Conservation (phyloP, 2,888 invertebrate species). For the Trichopria drosophilae region DNA sequence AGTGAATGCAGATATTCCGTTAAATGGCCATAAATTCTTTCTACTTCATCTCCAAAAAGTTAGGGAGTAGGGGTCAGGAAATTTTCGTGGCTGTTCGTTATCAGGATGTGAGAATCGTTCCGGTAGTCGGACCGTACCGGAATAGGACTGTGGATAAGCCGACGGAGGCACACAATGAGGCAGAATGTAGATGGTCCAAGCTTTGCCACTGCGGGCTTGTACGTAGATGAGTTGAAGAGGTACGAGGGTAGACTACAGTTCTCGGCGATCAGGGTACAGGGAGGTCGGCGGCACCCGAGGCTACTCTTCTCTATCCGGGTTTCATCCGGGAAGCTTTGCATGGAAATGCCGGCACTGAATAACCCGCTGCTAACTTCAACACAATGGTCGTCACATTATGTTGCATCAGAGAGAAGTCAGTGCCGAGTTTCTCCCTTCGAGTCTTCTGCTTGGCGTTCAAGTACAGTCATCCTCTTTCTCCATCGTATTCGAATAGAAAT, state of each 20-base stretch:
- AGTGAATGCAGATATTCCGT: no score
- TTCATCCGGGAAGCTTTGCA: slow-evolving; percentile 47
- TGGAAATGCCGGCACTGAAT: slow-evolving; percentile 52
- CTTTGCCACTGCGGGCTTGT: slow-evolving; percentile 12
- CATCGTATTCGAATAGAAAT: no score
- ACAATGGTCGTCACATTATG: slow-evolving; percentile 54
- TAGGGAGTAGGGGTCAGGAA: slow-evolving; percentile 11
- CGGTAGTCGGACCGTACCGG: slow-evolving; percentile 32
- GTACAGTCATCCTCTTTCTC: no score
- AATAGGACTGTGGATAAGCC: slow-evolving; percentile 42
- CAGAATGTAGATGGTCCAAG: slow-evolving; percentile 41
- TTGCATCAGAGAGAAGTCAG: slow-evolving; percentile 45
- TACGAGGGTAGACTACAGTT: slow-evolving; percentile 41
- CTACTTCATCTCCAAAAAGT: slow-evolving; percentile 12
- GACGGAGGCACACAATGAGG: slow-evolving; percentile 44
- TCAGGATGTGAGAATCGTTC: slow-evolving; percentile 44
- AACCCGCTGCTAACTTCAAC: slow-evolving; percentile 50
- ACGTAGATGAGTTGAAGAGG: slow-evolving; percentile 34
- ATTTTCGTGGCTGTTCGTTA: slow-evolving; percentile 41
- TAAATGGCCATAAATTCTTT: slow-evolving; percentile 3
- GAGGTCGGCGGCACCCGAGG: slow-evolving; percentile 50
- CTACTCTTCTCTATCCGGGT: slow-evolving; percentile 47
- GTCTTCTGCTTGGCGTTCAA: no score
- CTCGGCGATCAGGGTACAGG: slow-evolving; percentile 50
- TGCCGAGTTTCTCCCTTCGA: slow-evolving; percentile 35